phyloP scores from a whole-genome alignment of 2,113 vertebrate species.

The Diadophis punctatus region DNA sequence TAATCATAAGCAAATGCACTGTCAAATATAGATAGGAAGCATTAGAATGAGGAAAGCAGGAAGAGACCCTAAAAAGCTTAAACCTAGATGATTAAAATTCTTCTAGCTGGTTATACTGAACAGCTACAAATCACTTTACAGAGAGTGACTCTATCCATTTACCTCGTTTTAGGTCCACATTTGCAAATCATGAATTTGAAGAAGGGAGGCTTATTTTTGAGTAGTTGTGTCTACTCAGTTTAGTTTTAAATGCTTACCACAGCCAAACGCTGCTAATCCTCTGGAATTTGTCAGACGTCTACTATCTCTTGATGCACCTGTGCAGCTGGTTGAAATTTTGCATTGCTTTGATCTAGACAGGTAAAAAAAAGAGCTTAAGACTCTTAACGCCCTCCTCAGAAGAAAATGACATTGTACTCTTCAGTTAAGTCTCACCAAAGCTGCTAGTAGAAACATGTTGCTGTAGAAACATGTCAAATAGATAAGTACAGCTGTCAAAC shows the following conservation, averaged over 20 bases:
- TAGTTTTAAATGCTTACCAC: not conserved
- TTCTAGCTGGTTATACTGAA: not conserved
- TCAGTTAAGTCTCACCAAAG: not conserved
- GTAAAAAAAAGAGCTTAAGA: not conserved
- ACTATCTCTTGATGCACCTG: not conserved
- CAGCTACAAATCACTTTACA: not conserved
- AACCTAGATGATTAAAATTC: not conserved
- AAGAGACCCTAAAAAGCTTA: not conserved
- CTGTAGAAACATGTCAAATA: constrained; percentile 14
- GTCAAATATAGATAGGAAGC: not conserved
- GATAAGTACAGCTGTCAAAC: not conserved
- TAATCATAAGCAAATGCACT: not conserved
- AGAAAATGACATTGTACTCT: constrained; percentile 2
- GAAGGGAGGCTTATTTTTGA: not conserved
- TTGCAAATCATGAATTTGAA: not conserved
- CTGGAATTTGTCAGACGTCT: not conserved
- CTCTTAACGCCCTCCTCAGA: not conserved
- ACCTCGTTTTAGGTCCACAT: not conserved
- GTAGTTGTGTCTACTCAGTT: not conserved
- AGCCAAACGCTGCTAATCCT: not conserved
- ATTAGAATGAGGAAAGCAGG: not conserved
- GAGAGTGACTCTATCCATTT: not conserved
- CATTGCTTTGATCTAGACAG: not conserved
- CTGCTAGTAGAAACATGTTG: not conserved
- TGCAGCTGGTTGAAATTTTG: not conserved